A percentile compares a stretch with the other conserved stretches of the same genome.
These are phyloP conservation scores for Vulpes ferrilata DNA, from an alignment of 2,113 vertebrate genomes.

Conservation along the genomic window DNA sequence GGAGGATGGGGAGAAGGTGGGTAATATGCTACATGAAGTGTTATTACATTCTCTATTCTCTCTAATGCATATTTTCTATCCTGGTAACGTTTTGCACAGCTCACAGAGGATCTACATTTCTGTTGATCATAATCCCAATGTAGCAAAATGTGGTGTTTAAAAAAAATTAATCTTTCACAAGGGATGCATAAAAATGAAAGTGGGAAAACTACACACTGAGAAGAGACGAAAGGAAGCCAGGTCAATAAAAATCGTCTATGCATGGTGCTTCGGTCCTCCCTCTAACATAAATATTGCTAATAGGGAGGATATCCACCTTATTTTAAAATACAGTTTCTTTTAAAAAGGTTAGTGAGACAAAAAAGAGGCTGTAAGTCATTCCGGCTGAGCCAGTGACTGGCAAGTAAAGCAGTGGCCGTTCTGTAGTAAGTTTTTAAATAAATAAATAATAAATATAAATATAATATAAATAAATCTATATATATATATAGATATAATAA, in stretches of 20 bases:
- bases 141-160: slow-evolving; percentile 61
- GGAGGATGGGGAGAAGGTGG: too few relatives aligned
- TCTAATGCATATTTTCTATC: neutral
- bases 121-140: slow-evolving; percentile 53
- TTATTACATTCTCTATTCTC: neutral
- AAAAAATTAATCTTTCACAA: slow-evolving; percentile 61
- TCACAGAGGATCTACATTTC: slow-evolving; percentile 30
- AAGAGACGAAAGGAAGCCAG: neutral
- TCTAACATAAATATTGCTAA: neutral
- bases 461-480: too few relatives aligned
- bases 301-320: neutral
- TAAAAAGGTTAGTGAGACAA: slow-evolving; percentile 44
- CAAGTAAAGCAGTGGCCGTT: neutral
- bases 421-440: slow-evolving; percentile 52
- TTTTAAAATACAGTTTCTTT: slow-evolving; percentile 61
- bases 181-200: slow-evolving; percentile 40
- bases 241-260: slow-evolving; percentile 24
- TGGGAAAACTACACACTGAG: neutral
- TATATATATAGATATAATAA: too few relatives aligned
- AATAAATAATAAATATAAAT: neutral
- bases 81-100: slow-evolving; percentile 38
- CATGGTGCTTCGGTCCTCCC: neutral
- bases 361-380: neutral
- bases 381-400: neutral
- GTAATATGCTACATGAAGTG: neutral